Conservation (phyloP, 2,113 vertebrate genomes). For the Camelus dromedarius region DNA sequence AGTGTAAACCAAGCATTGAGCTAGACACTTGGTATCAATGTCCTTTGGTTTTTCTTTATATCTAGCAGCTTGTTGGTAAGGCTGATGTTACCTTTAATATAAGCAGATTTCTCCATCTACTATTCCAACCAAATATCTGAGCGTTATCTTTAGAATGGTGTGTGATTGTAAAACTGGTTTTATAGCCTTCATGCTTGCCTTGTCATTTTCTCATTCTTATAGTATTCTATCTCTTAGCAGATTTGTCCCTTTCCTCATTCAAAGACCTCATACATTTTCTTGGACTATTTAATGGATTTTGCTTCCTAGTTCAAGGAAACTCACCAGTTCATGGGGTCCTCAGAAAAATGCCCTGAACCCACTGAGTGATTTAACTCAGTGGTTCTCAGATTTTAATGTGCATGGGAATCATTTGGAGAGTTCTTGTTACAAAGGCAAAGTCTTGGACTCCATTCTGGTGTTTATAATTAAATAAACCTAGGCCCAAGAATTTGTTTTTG, state of each 20-base stretch:
- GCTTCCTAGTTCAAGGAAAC: background rate
- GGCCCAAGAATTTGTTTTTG: background rate
- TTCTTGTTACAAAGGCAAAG: background rate
- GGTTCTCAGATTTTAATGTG: background rate
- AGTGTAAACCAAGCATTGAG: background rate
- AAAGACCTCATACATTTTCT: background rate
- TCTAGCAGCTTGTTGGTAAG: background rate
- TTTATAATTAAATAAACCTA: background rate
- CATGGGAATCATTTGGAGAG: background rate
- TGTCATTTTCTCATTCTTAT: background rate
- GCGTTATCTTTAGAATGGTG: background rate
- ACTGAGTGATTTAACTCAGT: background rate
- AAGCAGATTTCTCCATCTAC: background rate
- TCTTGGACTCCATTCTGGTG: background rate
- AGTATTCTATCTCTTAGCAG: background rate
- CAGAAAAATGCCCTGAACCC: background rate
- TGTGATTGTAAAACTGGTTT: background rate
- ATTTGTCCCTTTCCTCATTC: background rate
- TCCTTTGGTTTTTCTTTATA: background rate
- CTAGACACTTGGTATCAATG: background rate
- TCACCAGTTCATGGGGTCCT: background rate
- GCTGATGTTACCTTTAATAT: background rate
- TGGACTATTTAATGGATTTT: background rate
- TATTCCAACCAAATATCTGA: background rate
- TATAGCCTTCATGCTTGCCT: background rate